Conservation (phyloP, 2,113 vertebrate species). For the Pheucticus melanocephalus region DNA sequence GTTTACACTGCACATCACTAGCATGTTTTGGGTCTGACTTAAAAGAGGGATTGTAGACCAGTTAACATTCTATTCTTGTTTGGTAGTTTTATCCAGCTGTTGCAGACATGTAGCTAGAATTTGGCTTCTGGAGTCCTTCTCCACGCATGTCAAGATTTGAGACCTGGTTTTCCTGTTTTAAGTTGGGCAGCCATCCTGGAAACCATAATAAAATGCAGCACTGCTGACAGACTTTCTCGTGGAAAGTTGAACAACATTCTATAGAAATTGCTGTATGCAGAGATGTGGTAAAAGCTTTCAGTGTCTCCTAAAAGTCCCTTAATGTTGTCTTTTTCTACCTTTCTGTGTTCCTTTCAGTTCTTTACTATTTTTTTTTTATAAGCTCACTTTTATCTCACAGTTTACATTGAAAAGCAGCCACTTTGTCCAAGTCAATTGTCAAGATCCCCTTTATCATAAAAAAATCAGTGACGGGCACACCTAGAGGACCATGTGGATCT, state of each 20-base stretch:
- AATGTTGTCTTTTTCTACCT: background rate
- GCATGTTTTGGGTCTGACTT: background rate
- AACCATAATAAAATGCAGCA: slow-evolving; percentile 32
- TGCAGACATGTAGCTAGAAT: background rate
- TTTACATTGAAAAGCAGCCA: background rate
- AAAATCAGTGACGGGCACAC: background rate
- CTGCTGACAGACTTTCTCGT: slow-evolving; percentile 14
- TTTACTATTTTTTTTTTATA: background rate
- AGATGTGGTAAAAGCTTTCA: background rate
- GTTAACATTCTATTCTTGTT: background rate
- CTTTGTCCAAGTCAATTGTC: background rate
- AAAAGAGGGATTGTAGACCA: background rate
- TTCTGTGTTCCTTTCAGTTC: background rate
- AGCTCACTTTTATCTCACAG: background rate
- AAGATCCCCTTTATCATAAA: background rate
- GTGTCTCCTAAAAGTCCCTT: background rate
- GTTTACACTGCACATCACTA: background rate
- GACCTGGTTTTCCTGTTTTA: slow-evolving; percentile 32
- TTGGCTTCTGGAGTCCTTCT: background rate
- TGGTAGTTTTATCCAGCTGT: background rate
- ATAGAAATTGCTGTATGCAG: background rate
- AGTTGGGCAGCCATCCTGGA: slow-evolving; percentile 19
- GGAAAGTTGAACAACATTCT: background rate
- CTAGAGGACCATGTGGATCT: background rate
- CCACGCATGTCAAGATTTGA: slow-evolving; percentile 8